These are phyloP conservation scores for Illadopsis cleaveri DNA, from an alignment of 2,113 vertebrate genomes.

Conservation along the genomic window DNA sequence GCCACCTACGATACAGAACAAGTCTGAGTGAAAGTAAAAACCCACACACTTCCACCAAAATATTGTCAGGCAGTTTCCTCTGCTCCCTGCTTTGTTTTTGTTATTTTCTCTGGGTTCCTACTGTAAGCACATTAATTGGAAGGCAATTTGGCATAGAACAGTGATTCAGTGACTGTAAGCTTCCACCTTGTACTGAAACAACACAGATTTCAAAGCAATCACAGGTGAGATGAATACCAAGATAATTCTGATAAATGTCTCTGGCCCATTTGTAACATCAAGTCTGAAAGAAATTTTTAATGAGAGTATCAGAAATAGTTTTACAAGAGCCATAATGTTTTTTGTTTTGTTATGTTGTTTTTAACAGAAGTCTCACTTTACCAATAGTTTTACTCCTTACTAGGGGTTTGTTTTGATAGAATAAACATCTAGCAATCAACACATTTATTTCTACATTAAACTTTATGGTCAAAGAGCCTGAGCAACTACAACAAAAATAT, in stretches of 20 bases:
- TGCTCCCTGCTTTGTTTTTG: neutral
- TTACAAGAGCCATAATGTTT: neutral
- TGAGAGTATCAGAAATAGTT: neutral
- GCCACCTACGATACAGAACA: slow-evolving; percentile 71
- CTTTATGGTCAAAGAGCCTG: neutral
- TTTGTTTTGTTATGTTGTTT: neutral
- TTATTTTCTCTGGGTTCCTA: neutral
- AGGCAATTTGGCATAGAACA: neutral
- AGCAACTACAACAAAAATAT: neutral
- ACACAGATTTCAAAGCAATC: neutral
- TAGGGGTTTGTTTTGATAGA: neutral
- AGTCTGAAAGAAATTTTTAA: neutral
- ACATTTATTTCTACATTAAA: neutral
- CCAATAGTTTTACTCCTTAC: neutral
- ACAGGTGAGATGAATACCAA: neutral
- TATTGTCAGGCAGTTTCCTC: neutral
- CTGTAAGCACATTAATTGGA: neutral
- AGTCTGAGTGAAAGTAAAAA: neutral
- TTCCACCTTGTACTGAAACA: neutral
- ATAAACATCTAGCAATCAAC: neutral
- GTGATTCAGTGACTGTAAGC: neutral
- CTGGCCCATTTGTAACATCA: neutral
- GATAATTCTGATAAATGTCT: neutral
- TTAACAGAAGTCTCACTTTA: neutral
- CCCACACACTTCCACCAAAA: neutral